phyloP scores from a whole-genome alignment of 2,797 vertebrate genomes.

The Pogonophryne albipinna region DNA sequence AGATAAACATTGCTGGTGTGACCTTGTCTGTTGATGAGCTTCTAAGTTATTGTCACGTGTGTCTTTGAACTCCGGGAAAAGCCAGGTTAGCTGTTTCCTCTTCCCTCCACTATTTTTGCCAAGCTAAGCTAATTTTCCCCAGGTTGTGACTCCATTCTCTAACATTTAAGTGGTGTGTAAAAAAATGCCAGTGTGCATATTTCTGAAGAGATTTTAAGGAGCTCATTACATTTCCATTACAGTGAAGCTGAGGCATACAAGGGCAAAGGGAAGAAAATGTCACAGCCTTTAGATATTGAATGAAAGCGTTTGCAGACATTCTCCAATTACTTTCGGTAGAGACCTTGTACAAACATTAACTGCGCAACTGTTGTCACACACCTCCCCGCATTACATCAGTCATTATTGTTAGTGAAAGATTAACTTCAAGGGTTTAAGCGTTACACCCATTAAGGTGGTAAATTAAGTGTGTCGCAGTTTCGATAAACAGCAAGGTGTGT shows the following conservation, averaged over 20 bases:
- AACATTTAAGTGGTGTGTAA: too few relatives aligned
- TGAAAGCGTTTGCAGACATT: constrained; percentile 47
- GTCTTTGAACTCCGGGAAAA: too few relatives aligned
- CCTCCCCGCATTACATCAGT: constrained; percentile 59
- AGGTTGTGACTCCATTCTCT: too few relatives aligned
- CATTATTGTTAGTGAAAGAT: constrained; percentile 65
- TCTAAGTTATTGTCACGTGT: too few relatives aligned
- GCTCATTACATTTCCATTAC: constrained; percentile 29
- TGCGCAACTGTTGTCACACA: constrained; percentile 53
- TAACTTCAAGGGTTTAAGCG: constrained; percentile 54
- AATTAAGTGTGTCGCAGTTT: constrained; percentile 54
- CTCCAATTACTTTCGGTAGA: constrained; percentile 27
- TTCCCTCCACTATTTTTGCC: too few relatives aligned
- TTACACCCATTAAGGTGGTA: constrained; percentile 53
- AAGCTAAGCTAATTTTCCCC: too few relatives aligned
- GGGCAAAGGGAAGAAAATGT: constrained; percentile 24
- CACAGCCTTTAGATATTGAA: constrained; percentile 36
- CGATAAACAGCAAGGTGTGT: constrained; percentile 18
- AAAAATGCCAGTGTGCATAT: background rate
- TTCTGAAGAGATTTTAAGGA: constrained; percentile 9
- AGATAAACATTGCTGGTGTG: too few relatives aligned
- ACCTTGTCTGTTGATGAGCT: too few relatives aligned
- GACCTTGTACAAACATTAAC: constrained; percentile 62
- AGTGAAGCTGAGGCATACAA: background rate
- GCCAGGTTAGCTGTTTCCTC: too few relatives aligned